Evolutionary conservation across 1,140 invertebrate genomes (phyloP), one percentile per base, ranked within the genome.

Genomic region (Globodera rostochiensis): DNA sequence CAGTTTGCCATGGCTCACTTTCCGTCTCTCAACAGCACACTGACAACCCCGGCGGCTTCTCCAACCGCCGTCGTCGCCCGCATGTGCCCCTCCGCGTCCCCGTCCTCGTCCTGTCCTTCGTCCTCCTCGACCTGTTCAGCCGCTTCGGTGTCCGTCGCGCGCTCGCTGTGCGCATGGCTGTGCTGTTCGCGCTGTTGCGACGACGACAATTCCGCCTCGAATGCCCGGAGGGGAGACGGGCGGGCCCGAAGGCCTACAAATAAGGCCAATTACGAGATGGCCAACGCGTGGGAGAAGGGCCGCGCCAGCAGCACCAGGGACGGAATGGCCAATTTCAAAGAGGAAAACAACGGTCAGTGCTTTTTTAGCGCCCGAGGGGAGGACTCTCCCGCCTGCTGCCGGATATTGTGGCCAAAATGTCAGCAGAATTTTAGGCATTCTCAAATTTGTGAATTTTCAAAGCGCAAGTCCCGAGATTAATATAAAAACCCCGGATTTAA

Each of bases 111-210:
- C 11, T 75, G 21, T 25, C 74, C 49, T 46, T 66, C 75, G 36
- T 70, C 75, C 49, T 64, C 74, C 75, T 57, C 75, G n/a, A 3
- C 69, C 36, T 11, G 46, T 19, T 67, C 73, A 7, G 79, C 79
- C 36, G 45, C 73, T 46, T 57, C 73, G 25, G 73, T 49, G 25
- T 80, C 78, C 73, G 47, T 36, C 46, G 45, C 53, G 57, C 49
- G 50, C 66, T 57, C 71, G 64, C 66, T 80, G 73, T 80, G 70
- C 49, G 71, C 79, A 36, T 74, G 79, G 77, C 25, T 78, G 66
- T 78, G 77, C 70, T 78, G 77, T 49, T 78, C 77, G 8, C 66
- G n/a, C 13, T 78, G 64, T 47, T 78, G 77, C 64, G 46, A 49
- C 13, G 46, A 66, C 46, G 77, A 64, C 69, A 45, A 45, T 21